Evolutionary conservation across 2,113 vertebrate genomes (phyloP), one percentile per base, ranked within the genome.

Genomic region (Podarcis raffonei): DNA sequence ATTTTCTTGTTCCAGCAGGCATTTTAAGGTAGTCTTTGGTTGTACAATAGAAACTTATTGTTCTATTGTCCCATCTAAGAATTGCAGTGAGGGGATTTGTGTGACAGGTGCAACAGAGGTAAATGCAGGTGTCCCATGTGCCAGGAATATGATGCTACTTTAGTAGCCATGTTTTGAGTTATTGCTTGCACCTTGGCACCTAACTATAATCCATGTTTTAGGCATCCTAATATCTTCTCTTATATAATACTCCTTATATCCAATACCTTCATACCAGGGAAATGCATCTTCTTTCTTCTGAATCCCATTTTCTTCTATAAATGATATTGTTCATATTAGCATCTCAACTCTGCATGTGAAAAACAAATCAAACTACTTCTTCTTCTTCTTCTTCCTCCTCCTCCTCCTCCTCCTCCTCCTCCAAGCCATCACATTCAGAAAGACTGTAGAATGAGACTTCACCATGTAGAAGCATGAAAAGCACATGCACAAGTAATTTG

Each of bases 401-500:
- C 6, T 42, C 48, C 9, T 1, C 6, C 48, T 89, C 13, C 30
- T n/a, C 48, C 0, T 68, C 53, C 79, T 90, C 92, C 91, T 37
- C 48, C 69, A 48, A 85, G 13, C 48, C 57, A 32, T n/a, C 48
- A 7, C 91, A n/a, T 69, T 84, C 62, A 37, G 39, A 82, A 88
- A 91, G 8, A 30, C 35, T 89, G 84, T 87, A 69, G 76, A 88
- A 89, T 84, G 66, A 92, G 81, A 88, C 91, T 59, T 25, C 27
- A 11, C 35, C 30, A 30, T 15, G 86, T 72, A 42, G 27, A 20
- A 87, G 48, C 85, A 91, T 94, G 91, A 25, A 74, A 88, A 71
- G 20, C 6, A 80, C 57, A 88, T 91, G 86, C 83, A 78, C 6
- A n/a, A n/a, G 9, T 71, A n/a, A 30, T 25, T n/a, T 12, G 25